Evolutionary conservation across 1,140 invertebrate genomes (phyloP).

Genomic region (Drosophila bipectinata): DNA sequence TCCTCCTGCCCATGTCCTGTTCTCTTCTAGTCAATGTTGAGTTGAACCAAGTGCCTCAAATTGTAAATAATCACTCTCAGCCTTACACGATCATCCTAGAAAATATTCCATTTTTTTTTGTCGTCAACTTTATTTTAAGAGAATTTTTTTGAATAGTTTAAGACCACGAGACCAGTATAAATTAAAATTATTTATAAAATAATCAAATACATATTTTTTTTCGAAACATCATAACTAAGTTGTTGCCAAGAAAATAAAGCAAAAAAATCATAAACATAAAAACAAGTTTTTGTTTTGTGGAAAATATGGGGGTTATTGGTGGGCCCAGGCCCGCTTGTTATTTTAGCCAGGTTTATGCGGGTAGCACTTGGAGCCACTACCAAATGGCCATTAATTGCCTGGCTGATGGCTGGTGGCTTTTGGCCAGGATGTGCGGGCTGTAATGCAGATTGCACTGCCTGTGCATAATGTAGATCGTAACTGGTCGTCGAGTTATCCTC

Average conservation of each 20-base stretch:
- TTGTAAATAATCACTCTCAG: conserved; percentile 59
- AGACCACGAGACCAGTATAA: conserved; percentile 54
- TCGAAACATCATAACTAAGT: conserved; percentile 41
- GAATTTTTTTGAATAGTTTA: conserved; percentile 34
- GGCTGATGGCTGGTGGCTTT: conserved; percentile 1
- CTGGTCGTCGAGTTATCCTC: not conserved
- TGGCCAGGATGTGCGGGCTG: conserved; percentile 43
- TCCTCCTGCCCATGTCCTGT: conserved; percentile 22
- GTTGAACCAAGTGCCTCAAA: conserved; percentile 72
- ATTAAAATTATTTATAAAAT: conserved; percentile 20
- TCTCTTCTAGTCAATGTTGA: conserved; percentile 73
- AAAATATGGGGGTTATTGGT: not conserved
- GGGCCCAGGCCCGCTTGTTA: conserved; percentile 6
- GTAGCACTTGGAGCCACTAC: conserved; percentile 26
- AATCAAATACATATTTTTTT: conserved; percentile 1
- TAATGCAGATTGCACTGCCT: conserved; percentile 19
- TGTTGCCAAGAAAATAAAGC: conserved; percentile 42
- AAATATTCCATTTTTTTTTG: conserved; percentile 42
- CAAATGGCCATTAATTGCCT: conserved; percentile 17
- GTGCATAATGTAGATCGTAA: conserved; percentile 10
- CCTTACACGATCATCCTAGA: not conserved
- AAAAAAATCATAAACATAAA: conserved; percentile 2
- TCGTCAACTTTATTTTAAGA: conserved; percentile 6
- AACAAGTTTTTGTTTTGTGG: not conserved
- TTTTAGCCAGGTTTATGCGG: conserved; percentile 16